Conservation (phyloP, 2,113 vertebrate species). For the Phocoena phocoena region DNA sequence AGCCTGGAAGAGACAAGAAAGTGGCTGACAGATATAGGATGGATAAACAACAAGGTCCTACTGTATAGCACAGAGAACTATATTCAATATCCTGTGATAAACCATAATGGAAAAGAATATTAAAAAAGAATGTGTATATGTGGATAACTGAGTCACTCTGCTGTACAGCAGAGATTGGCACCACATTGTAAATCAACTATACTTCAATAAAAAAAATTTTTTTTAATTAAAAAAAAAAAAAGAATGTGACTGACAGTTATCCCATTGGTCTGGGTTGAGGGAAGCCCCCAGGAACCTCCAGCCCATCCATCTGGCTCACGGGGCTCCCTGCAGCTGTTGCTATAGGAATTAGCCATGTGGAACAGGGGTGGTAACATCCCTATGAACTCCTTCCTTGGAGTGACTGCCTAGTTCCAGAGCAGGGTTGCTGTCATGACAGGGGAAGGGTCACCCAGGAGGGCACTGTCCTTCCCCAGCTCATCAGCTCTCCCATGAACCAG, state of each 20-base stretch:
- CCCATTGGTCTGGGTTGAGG: conserved; percentile 68
- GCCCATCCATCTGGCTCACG: conserved; percentile 48
- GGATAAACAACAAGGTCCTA: background rate
- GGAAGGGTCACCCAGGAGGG: conserved; percentile 72
- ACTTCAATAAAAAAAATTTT: background rate
- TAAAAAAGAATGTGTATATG: background rate
- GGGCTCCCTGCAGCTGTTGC: conserved; percentile 80
- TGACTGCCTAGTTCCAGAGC: conserved; percentile 46
- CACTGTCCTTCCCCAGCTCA: conserved; percentile 32
- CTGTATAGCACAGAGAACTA: background rate
- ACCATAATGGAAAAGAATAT: background rate
- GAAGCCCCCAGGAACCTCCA: background rate
- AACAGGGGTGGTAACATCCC: conserved; percentile 61
- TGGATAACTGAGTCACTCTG: background rate
- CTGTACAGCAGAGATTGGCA: background rate
- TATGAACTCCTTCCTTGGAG: background rate
- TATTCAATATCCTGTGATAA: background rate
- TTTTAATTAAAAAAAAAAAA: background rate
- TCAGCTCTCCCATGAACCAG: background rate
- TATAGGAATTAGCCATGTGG: fast-evolving
- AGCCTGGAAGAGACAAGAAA: conserved; percentile 80
- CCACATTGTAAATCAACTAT: background rate
- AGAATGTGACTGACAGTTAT: background rate
- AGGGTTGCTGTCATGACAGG: conserved; percentile 67
- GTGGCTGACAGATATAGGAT: background rate